Conservation (phyloP, 1,140 invertebrate genomes). For the Drosophila punjabiensis region DNA sequence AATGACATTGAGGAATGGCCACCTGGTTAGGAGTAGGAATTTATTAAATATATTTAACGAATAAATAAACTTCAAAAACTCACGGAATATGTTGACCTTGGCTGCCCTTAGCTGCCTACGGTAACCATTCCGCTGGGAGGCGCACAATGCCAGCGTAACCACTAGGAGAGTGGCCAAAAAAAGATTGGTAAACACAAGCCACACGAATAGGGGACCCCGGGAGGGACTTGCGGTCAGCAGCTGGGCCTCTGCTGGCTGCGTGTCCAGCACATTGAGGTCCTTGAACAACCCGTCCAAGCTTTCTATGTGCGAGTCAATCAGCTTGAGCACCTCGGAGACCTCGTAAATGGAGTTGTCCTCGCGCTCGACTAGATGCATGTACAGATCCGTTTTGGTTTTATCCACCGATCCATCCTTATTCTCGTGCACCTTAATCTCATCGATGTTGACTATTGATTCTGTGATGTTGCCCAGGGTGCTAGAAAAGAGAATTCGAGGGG, state of each 20-base stretch:
- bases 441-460: slow-evolving; percentile 96
- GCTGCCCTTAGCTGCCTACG: slow-evolving; percentile 96
- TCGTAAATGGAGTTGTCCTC: slow-evolving; percentile 96
- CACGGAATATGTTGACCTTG: slow-evolving; percentile 96
- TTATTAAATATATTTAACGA: background rate
- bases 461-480: slow-evolving; percentile 94
- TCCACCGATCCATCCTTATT: slow-evolving; percentile 97
- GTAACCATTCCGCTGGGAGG: slow-evolving; percentile 93
- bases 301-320: slow-evolving; percentile 97
- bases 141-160: slow-evolving; percentile 91
- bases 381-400: slow-evolving; percentile 96
- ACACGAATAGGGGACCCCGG: slow-evolving; percentile 88
- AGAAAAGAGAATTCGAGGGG: background rate
- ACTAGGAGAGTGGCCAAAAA: slow-evolving; percentile 92
- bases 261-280: slow-evolving; percentile 96
- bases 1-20: slow-evolving; percentile 71
- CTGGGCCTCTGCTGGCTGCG: slow-evolving; percentile 91
- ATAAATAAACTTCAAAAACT: slow-evolving; percentile 56
- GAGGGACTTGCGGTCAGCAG: slow-evolving; percentile 86
- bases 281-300: slow-evolving; percentile 95
- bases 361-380: slow-evolving; percentile 95
- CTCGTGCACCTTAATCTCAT: slow-evolving; percentile 96
- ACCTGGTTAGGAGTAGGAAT: slow-evolving; percentile 30
- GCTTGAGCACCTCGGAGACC: slow-evolving; percentile 92
- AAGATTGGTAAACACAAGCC: slow-evolving; percentile 92